Evolutionary conservation across 2,113 vertebrate species (phyloP).

Genomic region (Saccopteryx leptura): DNA sequence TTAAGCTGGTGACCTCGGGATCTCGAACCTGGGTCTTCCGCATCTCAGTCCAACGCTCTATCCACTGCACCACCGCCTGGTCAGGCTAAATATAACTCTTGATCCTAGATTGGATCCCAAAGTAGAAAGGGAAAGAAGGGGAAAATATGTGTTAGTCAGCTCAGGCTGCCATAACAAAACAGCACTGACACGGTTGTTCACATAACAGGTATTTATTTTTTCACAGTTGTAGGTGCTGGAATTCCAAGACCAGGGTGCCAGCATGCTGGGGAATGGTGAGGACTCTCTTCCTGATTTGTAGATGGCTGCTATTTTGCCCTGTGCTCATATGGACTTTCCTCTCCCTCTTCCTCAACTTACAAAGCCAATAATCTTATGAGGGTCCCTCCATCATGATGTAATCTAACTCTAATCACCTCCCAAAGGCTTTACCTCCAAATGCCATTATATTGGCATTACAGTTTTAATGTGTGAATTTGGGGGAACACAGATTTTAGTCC

Average conservation of each 20-base stretch:
- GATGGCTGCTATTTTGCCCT: not conserved
- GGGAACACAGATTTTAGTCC: not conserved
- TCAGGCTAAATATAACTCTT: not conserved
- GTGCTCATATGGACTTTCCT: not conserved
- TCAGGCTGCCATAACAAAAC: not conserved
- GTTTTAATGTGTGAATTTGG: not conserved
- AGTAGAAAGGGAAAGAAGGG: not conserved
- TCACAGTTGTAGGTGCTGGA: not conserved
- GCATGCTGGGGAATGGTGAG: not conserved
- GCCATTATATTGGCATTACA: not conserved
- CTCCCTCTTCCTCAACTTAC: not conserved
- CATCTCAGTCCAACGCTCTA: too few species aligned
- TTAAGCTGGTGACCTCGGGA: too few species aligned
- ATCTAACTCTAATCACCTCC: not conserved
- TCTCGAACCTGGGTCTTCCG: too few species aligned
- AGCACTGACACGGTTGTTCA: not conserved
- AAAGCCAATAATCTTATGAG: not conserved
- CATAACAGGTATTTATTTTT: not conserved
- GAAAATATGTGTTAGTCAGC: not conserved
- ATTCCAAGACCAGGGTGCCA: not conserved
- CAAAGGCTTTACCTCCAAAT: not conserved
- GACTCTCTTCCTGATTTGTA: not conserved
- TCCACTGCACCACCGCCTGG: too few species aligned
- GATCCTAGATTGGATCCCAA: not conserved
- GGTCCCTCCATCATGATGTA: not conserved